Percentiles rank a stretch among this genome's conserved stretches.
phyloP scores from a whole-genome alignment of 2,113 vertebrate genomes.

The Centropus unirufus region DNA sequence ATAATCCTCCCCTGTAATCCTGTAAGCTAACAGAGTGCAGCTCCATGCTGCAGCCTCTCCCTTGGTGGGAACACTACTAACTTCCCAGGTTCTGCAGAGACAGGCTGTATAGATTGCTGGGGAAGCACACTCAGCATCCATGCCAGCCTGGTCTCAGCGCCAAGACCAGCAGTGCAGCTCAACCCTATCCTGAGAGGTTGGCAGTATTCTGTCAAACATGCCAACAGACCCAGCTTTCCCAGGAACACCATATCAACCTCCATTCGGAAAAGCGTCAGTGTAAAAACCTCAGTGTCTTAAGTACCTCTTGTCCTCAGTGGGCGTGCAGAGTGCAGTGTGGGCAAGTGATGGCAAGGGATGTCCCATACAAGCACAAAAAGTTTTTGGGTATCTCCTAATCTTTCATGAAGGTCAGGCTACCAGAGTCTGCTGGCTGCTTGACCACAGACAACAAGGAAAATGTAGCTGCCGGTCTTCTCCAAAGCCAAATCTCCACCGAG shows the following conservation, averaged over 20 bases:
- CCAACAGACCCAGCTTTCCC: background rate
- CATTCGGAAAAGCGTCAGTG: rapidly evolving
- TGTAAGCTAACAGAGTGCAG: background rate
- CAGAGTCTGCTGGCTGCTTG: background rate
- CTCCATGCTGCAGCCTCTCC: background rate
- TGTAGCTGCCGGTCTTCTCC: background rate
- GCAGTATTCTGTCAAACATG: background rate
- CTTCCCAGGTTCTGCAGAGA: rapidly evolving
- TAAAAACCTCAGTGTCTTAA: rapidly evolving
- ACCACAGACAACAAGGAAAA: background rate
- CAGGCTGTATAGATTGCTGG: background rate
- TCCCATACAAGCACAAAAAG: background rate
- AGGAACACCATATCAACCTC: background rate
- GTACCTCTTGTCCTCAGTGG: rapidly evolving
- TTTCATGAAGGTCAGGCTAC: background rate
- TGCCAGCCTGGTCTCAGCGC: background rate
- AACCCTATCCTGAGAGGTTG: background rate
- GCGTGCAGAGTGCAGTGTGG: rapidly evolving
- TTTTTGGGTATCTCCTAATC: background rate
- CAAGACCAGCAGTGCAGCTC: background rate
- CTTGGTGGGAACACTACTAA: background rate
- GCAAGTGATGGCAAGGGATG: background rate
- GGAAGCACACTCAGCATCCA: background rate
- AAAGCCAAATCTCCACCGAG: background rate
- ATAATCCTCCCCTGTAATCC: background rate